A percentile compares a stretch with the other conserved stretches of the same genome.
These are phyloP conservation scores for Manis pentadactyla DNA, from an alignment of 2,797 vertebrate species.

Conservation along the genomic window DNA sequence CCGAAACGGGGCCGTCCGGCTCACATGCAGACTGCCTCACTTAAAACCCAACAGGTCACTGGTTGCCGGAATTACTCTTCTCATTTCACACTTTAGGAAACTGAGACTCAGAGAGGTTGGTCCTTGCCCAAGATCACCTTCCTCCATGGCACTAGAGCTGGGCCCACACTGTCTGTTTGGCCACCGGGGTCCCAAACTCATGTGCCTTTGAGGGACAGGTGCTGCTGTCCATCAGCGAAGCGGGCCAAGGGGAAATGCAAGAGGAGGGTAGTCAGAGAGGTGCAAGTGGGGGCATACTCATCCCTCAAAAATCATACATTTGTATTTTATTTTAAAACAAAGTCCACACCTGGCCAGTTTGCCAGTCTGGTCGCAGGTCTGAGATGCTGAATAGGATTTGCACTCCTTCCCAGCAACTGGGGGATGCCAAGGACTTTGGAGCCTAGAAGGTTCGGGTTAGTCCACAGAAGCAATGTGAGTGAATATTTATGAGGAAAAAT, in stretches of 20 bases:
- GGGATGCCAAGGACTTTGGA: not conserved
- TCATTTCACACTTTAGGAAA: not conserved
- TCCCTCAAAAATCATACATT: rapidly evolving
- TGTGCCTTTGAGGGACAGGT: not conserved
- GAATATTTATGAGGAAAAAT: not conserved
- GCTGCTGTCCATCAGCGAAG: not conserved
- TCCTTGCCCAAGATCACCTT: not conserved
- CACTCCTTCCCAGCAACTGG: not conserved
- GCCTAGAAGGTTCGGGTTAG: not conserved
- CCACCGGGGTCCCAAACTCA: not conserved
- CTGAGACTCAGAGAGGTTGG: not conserved
- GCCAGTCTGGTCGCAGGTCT: not conserved
- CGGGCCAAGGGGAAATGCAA: too few relatives aligned
- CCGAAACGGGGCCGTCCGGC: too few relatives aligned
- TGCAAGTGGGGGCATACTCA: not conserved
- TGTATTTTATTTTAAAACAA: not conserved
- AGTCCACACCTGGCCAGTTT: not conserved
- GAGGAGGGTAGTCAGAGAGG: not conserved
- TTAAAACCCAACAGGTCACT: rapidly evolving
- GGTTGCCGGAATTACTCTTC: rapidly evolving
- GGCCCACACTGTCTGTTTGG: not conserved
- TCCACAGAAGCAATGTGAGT: not conserved
- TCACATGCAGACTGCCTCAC: too few relatives aligned
- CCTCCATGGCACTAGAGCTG: not conserved
- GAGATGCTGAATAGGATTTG: rapidly evolving